These are phyloP conservation scores for Leptinotarsa peninsularis DNA, from an alignment of 2,888 invertebrate genomes.

Conservation along the genomic window DNA sequence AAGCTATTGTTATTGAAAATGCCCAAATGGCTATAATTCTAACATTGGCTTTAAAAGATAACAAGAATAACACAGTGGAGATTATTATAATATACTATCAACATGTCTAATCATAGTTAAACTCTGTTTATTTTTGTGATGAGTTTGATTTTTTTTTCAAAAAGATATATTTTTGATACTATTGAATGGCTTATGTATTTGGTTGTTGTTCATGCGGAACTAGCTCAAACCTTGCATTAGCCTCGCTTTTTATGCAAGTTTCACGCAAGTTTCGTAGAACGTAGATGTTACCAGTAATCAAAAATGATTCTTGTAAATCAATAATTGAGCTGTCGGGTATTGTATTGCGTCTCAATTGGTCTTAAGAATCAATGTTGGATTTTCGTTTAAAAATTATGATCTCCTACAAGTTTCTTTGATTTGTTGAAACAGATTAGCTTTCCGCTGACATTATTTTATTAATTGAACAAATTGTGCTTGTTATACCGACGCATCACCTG, in stretches of 20 bases:
- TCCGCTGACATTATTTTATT: background rate
- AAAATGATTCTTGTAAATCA: background rate
- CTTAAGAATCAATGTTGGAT: background rate
- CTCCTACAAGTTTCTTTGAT: background rate
- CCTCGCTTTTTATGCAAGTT: background rate
- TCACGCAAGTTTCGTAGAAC: background rate
- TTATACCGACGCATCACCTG: background rate
- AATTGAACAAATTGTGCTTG: background rate
- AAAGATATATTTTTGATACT: conserved; percentile 72
- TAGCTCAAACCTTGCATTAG: background rate
- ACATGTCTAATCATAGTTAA: conserved; percentile 33
- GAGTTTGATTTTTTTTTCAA: conserved; percentile 52
- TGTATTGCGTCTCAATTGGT: background rate
- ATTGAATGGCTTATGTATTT: conserved; percentile 63
- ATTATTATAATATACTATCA: background rate
- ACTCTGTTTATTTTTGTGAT: conserved; percentile 5
- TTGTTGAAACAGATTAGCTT: background rate
- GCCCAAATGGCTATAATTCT: background rate
- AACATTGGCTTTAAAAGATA: background rate
- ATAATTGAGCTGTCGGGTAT: conserved; percentile 4
- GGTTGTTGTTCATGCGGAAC: conserved; percentile 24
- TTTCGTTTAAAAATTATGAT: background rate
- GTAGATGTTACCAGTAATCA: conserved; percentile 15
- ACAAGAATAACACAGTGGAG: background rate
- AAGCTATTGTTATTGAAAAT: background rate